Conservation (phyloP, 2,888 invertebrate genomes). For the Leptura quadrifasciata region DNA sequence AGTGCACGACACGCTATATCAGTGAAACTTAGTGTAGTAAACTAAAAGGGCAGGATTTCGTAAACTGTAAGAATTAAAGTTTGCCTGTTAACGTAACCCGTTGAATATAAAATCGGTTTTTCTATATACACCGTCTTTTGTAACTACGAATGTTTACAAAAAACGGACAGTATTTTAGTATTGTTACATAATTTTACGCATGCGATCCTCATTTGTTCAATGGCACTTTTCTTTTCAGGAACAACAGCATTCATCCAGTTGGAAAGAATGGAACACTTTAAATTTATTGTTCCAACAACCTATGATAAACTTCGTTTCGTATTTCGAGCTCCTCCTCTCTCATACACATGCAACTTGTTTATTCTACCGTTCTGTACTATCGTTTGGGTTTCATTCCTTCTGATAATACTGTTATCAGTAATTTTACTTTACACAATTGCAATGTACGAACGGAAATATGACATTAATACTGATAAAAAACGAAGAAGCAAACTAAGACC, state of each 20-base stretch:
- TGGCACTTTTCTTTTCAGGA: not conserved
- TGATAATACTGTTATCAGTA: not conserved
- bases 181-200: too few species aligned
- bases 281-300: slow-evolving; percentile 1
- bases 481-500: not conserved
- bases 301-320: not conserved
- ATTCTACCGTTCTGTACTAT: not conserved
- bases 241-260: not conserved
- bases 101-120: too few species aligned
- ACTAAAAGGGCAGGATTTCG: too few species aligned
- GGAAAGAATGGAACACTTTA: not conserved
- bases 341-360: slow-evolving; percentile 78
- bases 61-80: too few species aligned
- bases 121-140: too few species aligned
- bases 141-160: too few species aligned
- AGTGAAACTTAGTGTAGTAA: too few species aligned
- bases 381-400: not conserved
- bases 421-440: not conserved
- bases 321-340: slow-evolving; percentile 76
- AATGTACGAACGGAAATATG: not conserved
- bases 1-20: too few species aligned
- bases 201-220: too few species aligned
- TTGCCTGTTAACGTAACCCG: too few species aligned
- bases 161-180: too few species aligned
- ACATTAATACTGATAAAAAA: not conserved